These are phyloP conservation scores for Syritta pipiens DNA, from an alignment of 2,888 invertebrate species.

Conservation along the genomic window DNA sequence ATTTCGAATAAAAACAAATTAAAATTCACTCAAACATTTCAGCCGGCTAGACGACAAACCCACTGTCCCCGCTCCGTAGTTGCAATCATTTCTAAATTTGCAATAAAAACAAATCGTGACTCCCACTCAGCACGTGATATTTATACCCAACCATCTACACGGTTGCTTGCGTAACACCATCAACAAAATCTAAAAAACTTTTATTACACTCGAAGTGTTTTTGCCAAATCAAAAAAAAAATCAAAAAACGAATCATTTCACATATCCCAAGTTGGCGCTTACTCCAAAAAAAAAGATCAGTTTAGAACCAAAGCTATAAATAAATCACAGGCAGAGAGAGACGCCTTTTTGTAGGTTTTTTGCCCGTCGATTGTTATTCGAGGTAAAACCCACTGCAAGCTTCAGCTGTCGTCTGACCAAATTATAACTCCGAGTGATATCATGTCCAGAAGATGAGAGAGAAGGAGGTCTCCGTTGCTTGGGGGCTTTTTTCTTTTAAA, in stretches of 20 bases:
- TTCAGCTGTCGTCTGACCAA: slow-evolving; percentile 20
- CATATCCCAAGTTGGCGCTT: background rate
- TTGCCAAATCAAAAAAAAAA: background rate
- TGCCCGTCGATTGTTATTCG: background rate
- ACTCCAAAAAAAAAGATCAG: background rate
- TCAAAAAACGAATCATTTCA: background rate
- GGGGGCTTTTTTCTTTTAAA: slow-evolving; percentile 8
- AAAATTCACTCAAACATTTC: too few species aligned
- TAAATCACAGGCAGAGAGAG: slow-evolving; percentile 35
- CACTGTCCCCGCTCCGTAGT: too few species aligned
- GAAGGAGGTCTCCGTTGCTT: background rate
- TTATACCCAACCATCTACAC: too few species aligned
- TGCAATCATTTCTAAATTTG: too few species aligned
- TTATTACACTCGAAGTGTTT: too few species aligned
- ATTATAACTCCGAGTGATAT: slow-evolving; percentile 42
- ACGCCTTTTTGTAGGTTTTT: background rate
- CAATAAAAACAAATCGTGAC: too few species aligned
- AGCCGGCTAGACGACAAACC: too few species aligned
- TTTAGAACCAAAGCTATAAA: background rate
- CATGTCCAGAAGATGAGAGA: slow-evolving; percentile 25
- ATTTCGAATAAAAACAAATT: too few species aligned
- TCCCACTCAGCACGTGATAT: too few species aligned
- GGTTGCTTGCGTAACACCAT: too few species aligned
- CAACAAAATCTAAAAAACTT: too few species aligned
- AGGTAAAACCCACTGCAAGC: slow-evolving; percentile 31